Base-by-base conservation (phyloP, 2,797 vertebrate genomes). In the Acanthornis magna region DNA sequence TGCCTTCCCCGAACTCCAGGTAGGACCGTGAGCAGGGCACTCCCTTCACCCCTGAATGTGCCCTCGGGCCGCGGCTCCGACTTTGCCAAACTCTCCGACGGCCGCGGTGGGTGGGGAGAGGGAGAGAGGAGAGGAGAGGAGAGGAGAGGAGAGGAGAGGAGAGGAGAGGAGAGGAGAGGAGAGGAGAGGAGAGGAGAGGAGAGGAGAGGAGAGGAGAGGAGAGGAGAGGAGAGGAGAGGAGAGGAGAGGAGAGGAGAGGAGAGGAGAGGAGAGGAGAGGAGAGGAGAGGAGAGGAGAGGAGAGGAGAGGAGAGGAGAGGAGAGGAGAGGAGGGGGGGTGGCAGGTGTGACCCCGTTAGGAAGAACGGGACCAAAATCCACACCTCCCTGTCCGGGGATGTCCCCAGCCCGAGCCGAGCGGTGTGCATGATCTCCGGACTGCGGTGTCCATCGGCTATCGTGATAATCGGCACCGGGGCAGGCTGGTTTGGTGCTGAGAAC, bases 401-500 rank as follows among this genome's bases (percentile, higher is more conserved):
- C 23, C 3, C 54, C 42, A 7, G 4, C 32, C 43, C 1, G 3
- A 67, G 13, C 21, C 0, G 3, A 47, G 48, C 3, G 1, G 20
- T 0, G 2, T 2, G 63, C 0, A 19, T 0, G 1, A 9, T 30
- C 5, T 71, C 26, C 0, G 5, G 36, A 0, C 7, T 5, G 29
- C n/a, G 5, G 0, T 0, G 4, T 6, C 17, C 40, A 3, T 20
- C 0, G 11, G 38, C 8, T 16, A 0, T 21, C 0, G 2, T 0
- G 13, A 4, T 26, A 0, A 2, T 2, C 6, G 62, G 29, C 38
- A 4, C 10, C 26, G 25, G 25, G 16, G 32, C 3, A 13, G 4
- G 0, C 16, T 5, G 40, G 5, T 45, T 22, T 11, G 32, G 5
- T 12, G 55, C 13, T 8, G 21, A 23, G 19, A 43, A 48, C 4